Base-by-base conservation (phyloP, 2,888 invertebrate genomes). In the Stenotaenia linearis region DNA sequence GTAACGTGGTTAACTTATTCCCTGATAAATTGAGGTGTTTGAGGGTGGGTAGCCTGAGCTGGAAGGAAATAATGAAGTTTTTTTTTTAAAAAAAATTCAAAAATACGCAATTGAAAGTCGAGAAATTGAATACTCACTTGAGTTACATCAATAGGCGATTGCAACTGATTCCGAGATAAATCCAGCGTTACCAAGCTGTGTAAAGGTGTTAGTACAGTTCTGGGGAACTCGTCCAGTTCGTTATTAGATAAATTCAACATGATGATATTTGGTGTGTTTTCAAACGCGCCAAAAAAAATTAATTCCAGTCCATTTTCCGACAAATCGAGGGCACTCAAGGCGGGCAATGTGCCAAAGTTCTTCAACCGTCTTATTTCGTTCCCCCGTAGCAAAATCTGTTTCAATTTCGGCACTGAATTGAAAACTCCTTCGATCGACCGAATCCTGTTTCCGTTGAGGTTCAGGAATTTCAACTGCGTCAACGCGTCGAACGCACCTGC, bases 371-470 rank as follows among this genome's bases (percentile, higher is more conserved):
- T 40, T 0, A 40, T 12, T 15, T 15, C n/a, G 4, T 40, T 40
- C 15, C 40, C 40, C 12, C 40, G 9, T 15, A 40, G n/a, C 10
- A 1, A 2, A 0, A 40, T 12, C 40, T 40, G 15, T 0, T 15
- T 40, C 4, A 40, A 4, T 15, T n/a, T 40, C 40, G 40, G 40
- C 40, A 40, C 6, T 3, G 12, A 40, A 40, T 40, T 15, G n/a
- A 40, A 40, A 12, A 40, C 40, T 40, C 40, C 15, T 10, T 40
- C 40, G 0, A 76, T 85, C 77, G 90, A 90, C 83, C 94, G 94
- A 80, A 95, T 89, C 0, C 94, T 94, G 84, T 93, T 93, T 78
- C 95, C 94, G 86, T 94, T 85, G 94, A 95, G 89, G 84, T 92
- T 91, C 80, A 96, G 88, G 84, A 91, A 90, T 82, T 92, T 90